A percentile compares a stretch with the other conserved stretches of the same genome.
Conservation (phyloP, 2,113 vertebrate genomes). For the Mesoclemmys tuberculata region DNA sequence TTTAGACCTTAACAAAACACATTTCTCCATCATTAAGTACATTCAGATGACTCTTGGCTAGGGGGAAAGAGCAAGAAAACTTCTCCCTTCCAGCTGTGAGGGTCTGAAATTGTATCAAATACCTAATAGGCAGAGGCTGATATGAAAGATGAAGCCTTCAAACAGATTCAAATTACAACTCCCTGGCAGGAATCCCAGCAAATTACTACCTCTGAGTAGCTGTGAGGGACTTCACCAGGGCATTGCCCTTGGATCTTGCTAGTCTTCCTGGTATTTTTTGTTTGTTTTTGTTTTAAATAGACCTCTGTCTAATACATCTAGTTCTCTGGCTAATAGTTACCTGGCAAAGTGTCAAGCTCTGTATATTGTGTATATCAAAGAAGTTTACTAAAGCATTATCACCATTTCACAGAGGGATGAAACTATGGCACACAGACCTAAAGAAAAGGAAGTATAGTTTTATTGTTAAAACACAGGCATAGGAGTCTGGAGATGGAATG, state of each 20-base stretch:
- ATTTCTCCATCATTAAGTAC: background rate
- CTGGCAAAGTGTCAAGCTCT: background rate
- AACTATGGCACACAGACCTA: background rate
- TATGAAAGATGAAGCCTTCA: background rate
- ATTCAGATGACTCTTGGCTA: background rate
- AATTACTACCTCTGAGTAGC: background rate
- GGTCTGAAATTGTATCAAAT: background rate
- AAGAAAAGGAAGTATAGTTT: background rate
- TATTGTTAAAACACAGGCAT: background rate
- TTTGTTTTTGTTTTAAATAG: background rate
- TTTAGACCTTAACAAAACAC: background rate
- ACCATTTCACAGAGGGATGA: background rate
- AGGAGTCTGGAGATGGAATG: background rate
- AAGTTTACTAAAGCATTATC: background rate
- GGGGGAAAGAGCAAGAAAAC: background rate
- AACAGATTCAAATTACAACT: background rate
- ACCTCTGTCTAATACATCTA: rapidly evolving
- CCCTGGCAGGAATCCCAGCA: background rate
- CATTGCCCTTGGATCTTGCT: background rate
- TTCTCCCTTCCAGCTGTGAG: background rate
- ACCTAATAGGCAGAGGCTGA: background rate
- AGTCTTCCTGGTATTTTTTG: background rate
- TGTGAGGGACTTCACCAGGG: background rate
- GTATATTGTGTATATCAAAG: background rate
- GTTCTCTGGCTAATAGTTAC: rapidly evolving